A percentile compares a stretch with the other conserved stretches of the same genome.
Conservation (phyloP, 2,113 vertebrate genomes). For the Excalfactoria chinensis region DNA sequence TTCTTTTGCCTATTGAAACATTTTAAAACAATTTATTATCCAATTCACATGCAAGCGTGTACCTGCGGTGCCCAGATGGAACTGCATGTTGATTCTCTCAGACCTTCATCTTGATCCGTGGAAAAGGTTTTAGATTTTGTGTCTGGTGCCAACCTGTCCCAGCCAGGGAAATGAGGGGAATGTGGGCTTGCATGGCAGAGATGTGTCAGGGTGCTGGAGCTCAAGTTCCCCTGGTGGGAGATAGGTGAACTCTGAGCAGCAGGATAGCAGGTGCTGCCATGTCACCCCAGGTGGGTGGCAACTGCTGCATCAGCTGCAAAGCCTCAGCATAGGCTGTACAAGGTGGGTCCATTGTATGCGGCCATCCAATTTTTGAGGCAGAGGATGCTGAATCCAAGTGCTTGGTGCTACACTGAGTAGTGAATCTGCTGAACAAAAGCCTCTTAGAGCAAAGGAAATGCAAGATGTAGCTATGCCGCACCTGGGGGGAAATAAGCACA, state of each 20-base stretch:
- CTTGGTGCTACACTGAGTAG: too few species aligned
- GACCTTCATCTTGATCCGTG: neutral
- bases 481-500: neutral
- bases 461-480: neutral
- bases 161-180: neutral
- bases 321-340: too few species aligned
- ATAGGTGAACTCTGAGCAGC: too few species aligned
- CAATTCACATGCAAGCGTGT: too few species aligned
- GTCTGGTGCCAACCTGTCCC: neutral
- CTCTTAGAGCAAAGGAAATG: neutral
- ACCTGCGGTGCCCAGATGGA: fast-evolving
- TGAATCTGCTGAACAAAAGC: neutral
- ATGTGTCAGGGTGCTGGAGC: too few species aligned
- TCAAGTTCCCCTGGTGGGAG: too few species aligned
- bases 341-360: too few species aligned
- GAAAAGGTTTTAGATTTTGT: neutral
- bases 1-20: neutral
- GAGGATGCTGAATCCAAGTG: neutral
- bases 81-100: fast-evolving
- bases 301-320: too few species aligned
- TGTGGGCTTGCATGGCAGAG: neutral
- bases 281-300: too few species aligned
- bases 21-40: neutral
- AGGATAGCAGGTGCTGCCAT: too few species aligned
- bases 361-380: neutral